A percentile compares a stretch with the other conserved stretches of the same genome.
Conservation (phyloP, 92 coral and sea anemone genomes). For the Ricordea florida region DNA sequence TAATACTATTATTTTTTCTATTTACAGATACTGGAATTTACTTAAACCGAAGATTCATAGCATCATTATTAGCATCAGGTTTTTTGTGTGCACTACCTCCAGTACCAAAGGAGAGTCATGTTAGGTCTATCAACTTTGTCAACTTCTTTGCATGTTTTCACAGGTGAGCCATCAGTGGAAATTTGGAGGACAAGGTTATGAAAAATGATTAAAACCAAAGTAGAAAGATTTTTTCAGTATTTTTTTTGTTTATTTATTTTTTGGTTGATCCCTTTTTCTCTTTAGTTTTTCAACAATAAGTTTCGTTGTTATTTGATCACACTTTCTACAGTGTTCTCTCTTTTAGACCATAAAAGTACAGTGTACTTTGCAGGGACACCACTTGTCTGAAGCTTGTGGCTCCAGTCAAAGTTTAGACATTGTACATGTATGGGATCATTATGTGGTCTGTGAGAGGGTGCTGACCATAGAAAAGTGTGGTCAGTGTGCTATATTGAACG, state of each 20-base stretch:
- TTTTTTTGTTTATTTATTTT: not conserved
- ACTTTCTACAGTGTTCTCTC: too few species aligned
- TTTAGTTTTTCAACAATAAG: too few species aligned
- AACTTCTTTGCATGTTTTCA: conserved; percentile 66
- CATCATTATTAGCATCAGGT: conserved; percentile 72
- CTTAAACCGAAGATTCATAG: conserved; percentile 60
- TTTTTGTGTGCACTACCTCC: conserved; percentile 75
- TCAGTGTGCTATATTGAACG: not conserved
- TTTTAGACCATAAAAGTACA: too few species aligned
- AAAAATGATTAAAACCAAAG: not conserved
- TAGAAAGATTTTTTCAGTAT: too few species aligned
- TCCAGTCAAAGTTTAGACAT: too few species aligned
- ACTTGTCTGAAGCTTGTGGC: too few species aligned
- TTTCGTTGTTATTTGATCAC: not conserved
- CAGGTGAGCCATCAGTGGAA: conserved; percentile 49
- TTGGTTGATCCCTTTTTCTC: too few species aligned
- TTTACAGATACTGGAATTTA: conserved; percentile 48
- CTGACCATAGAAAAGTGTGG: too few species aligned
- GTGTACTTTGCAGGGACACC: too few species aligned
- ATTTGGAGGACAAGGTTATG: not conserved
- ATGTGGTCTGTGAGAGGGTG: too few species aligned
- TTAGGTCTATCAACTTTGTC: conserved; percentile 68
- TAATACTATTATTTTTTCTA: not conserved
- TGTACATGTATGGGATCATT: too few species aligned
- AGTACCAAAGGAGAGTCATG: not conserved